Evolutionary conservation across 2,888 invertebrate species (phyloP).

Genomic region (Phaedon cochleariae): DNA sequence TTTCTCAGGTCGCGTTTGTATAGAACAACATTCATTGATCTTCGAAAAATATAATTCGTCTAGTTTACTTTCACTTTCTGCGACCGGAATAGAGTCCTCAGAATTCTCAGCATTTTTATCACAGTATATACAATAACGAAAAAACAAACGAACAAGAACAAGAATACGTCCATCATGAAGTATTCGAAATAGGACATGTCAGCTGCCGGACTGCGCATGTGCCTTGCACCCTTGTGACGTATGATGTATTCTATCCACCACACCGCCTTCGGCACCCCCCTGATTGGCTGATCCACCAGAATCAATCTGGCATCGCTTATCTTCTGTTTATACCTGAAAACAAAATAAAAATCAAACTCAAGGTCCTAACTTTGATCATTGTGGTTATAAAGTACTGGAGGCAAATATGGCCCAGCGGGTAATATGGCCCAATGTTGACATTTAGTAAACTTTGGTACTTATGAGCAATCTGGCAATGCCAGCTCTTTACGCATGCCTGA

Average conservation of each 20-base stretch:
- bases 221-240: slow-evolving; percentile 58
- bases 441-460: too few species aligned
- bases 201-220: slow-evolving; percentile 61
- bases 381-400: too few species aligned
- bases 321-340: slow-evolving; percentile 39
- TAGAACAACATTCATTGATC: too few species aligned
- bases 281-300: slow-evolving; percentile 43
- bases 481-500: too few species aligned
- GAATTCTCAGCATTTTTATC: not conserved
- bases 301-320: slow-evolving; percentile 33
- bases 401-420: too few species aligned
- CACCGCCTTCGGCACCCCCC: slow-evolving; percentile 44
- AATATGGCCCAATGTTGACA: too few species aligned
- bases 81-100: not conserved
- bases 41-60: not conserved
- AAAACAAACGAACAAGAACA: slow-evolving; percentile 7
- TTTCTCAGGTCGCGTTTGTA: too few species aligned
- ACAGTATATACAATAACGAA: slow-evolving; percentile 6
- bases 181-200: slow-evolving; percentile 60
- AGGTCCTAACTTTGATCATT: not conserved
- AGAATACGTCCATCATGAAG: slow-evolving; percentile 59
- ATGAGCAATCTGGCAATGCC: too few species aligned
- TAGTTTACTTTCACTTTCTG: not conserved
- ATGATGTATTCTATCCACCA: slow-evolving; percentile 50
- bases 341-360: not conserved